These are phyloP conservation scores for Sebastiscus tertius DNA, from an alignment of 2,797 vertebrate species.

Conservation along the genomic window DNA sequence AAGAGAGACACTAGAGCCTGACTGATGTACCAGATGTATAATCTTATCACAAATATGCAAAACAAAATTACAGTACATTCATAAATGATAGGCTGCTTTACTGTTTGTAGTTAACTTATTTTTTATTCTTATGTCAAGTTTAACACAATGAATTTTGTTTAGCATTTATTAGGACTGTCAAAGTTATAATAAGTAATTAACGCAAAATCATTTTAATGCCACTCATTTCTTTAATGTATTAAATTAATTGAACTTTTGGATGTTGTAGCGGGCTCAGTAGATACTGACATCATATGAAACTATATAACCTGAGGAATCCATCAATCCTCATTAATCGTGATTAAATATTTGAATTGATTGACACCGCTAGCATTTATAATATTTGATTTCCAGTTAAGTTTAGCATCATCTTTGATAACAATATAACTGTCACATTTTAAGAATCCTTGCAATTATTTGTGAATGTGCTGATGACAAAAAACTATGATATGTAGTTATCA, in stretches of 20 bases:
- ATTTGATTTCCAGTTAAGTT: not conserved
- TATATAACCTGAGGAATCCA: too few species aligned
- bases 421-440: not conserved
- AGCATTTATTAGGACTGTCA: not conserved
- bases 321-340: too few species aligned
- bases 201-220: too few species aligned
- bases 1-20: not conserved
- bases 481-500: not conserved
- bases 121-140: not conserved
- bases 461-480: not conserved
- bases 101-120: not conserved
- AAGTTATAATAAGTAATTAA: too few species aligned
- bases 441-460: not conserved
- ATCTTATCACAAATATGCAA: constrained; percentile 11
- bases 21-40: not conserved
- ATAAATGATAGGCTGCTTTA: not conserved
- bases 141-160: not conserved
- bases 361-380: not conserved
- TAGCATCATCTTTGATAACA: not conserved
- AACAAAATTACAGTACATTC: not conserved
- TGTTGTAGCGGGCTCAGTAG: too few species aligned
- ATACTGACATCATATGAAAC: too few species aligned
- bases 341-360: too few species aligned
- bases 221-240: too few species aligned
- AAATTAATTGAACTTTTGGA: too few species aligned